Evolutionary conservation across 2,113 vertebrate genomes (phyloP).

Genomic region (Shinisaurus crocodilurus): DNA sequence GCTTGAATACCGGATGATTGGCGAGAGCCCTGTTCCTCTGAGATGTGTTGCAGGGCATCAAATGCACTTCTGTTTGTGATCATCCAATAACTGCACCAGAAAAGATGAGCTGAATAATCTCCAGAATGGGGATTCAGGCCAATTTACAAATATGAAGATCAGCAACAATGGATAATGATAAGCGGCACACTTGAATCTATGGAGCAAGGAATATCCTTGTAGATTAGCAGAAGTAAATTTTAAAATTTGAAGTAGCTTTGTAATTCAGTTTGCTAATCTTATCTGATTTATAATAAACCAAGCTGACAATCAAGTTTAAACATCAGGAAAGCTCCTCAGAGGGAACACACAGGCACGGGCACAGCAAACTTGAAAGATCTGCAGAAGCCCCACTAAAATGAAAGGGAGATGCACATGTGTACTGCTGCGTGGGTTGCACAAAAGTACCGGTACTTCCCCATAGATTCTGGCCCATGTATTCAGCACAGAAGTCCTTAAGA

Average conservation of each 20-base stretch:
- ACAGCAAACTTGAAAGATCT: neutral
- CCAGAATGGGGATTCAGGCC: neutral
- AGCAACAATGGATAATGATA: neutral
- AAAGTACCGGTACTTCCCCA: too few species aligned
- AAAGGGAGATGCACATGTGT: neutral
- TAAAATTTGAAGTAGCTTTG: constrained; percentile 20
- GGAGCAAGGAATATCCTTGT: neutral
- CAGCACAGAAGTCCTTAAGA: constrained; percentile 50
- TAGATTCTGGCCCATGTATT: constrained; percentile 60
- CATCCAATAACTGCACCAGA: neutral
- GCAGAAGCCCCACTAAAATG: neutral
- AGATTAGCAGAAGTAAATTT: neutral
- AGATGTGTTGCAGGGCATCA: neutral
- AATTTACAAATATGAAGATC: neutral
- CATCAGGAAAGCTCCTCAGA: constrained; percentile 57
- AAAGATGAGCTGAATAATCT: neutral
- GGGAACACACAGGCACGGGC: neutral
- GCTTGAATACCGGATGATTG: constrained; percentile 67
- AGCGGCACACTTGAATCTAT: neutral
- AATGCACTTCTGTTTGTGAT: neutral
- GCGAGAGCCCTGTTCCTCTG: constrained; percentile 14
- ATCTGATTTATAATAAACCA: constrained; percentile 46
- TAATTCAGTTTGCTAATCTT: constrained; percentile 50
- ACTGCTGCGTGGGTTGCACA: neutral
- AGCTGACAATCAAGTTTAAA: constrained; percentile 81